Evolutionary conservation across 2,888 invertebrate genomes (phyloP).

Genomic region (Pammene aurita): DNA sequence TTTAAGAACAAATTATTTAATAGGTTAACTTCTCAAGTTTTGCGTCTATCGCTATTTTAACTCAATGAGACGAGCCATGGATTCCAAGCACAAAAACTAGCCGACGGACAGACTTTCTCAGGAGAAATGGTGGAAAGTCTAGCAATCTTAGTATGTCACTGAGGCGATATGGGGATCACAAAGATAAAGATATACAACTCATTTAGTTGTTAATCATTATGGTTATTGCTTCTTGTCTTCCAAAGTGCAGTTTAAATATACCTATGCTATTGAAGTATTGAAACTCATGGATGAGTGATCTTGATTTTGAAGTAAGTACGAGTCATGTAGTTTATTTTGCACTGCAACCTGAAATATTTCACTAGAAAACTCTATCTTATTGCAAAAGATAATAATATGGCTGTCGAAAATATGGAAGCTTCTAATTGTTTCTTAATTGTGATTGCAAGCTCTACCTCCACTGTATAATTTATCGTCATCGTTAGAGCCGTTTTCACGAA

Average conservation of each 20-base stretch:
- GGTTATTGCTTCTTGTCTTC: not conserved
- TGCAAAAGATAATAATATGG: too few species aligned
- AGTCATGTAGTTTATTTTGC: too few species aligned
- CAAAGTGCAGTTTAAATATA: not conserved
- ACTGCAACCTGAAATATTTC: too few species aligned
- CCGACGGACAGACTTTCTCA: conserved; percentile 16
- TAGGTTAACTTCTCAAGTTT: not conserved
- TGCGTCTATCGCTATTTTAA: conserved; percentile 20
- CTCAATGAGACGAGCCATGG: conserved; percentile 5
- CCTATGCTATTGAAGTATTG: too few species aligned
- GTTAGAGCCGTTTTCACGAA: too few species aligned
- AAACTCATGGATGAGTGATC: too few species aligned
- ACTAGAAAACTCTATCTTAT: too few species aligned
- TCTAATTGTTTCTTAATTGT: too few species aligned
- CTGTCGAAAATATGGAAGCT: too few species aligned
- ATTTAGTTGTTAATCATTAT: not conserved
- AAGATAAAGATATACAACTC: conserved; percentile 16
- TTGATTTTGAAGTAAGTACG: too few species aligned
- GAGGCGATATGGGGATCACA: not conserved
- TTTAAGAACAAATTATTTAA: not conserved
- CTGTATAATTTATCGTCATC: too few species aligned
- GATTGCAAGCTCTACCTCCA: too few species aligned
- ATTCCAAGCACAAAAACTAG: conserved; percentile 29
- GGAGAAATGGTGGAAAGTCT: conserved; percentile 32
- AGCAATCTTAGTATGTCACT: conserved; percentile 23